Evolutionary conservation across 1,140 invertebrate genomes (phyloP), one percentile per base, ranked within the genome.

Genomic region (Tetramorium parvispinum): DNA sequence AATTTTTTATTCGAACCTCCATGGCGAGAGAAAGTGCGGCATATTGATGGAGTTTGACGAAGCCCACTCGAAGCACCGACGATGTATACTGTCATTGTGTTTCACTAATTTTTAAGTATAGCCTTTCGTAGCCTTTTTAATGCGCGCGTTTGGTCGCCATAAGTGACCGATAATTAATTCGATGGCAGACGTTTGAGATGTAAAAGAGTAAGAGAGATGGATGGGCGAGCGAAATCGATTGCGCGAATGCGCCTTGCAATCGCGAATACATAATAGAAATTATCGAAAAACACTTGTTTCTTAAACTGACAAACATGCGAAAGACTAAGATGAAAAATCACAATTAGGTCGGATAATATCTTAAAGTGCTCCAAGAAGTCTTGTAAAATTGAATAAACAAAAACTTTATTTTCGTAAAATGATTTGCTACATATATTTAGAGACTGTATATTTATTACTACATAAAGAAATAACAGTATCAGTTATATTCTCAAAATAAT

Each of bases 21-120:
- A 40, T 51, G 37, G 24, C 27, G 18, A 68, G 65, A 87, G 46
- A 24, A 68, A 86, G 51, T 43, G 37, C 24, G 55, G 73, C 32
- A 43, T 81, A 71, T 81, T 10, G 40, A 79, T 79, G 27, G 46
- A 71, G 49, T 75, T 82, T 73, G n/a, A 75, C 11, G 18, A 73
- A 63, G 78, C 16, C 32, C 79, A 32, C 57, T 66, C 49, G 53
- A 87, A 70, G 73, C 73, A 77, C 55, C 32, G 46, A 78, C 66
- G 40, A 75, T 53, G 70, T 76, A 66, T 77, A 87, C 77, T 73
- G 53, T 88, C 70, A 85, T 89, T 89, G 81, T 87, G 86, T 82
- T 87, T 89, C 86, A 87, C 46, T 87, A 85, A 73, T 77, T 85
- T 87, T 27, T 89, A 87, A 85, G 86, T 87, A 82, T 63, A 77